These are phyloP conservation scores for zebrafish (Danio rerio) DNA, from an alignment of 2,113 vertebrate species.

Conservation along the genomic window GRCz12tu NC_133192.1:18935001-18935500, in stretches of 20 bases:
- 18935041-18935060: too few species aligned
- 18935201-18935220: neutral
- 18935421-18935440: neutral
- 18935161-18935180: too few species aligned
- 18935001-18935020: too few species aligned
- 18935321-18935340: constrained; percentile 5
- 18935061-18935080: too few species aligned
- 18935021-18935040: too few species aligned
- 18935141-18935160: too few species aligned
- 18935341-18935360: constrained; percentile 14
- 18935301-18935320: constrained; percentile 17
- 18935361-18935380: neutral
- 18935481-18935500: constrained; percentile 44
- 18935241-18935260: neutral
- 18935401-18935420: constrained; percentile 15
- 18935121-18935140: too few species aligned
- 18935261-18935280: neutral
- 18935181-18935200: too few species aligned
- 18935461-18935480: constrained; percentile 10
- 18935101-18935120: too few species aligned
- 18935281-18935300: neutral
- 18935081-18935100: too few species aligned
- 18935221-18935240: neutral
- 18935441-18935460: constrained; percentile 33
- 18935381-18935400: constrained; percentile 30